Evolutionary conservation across 2,113 vertebrate species (phyloP).

Genomic region (Orycteropus afer): DNA sequence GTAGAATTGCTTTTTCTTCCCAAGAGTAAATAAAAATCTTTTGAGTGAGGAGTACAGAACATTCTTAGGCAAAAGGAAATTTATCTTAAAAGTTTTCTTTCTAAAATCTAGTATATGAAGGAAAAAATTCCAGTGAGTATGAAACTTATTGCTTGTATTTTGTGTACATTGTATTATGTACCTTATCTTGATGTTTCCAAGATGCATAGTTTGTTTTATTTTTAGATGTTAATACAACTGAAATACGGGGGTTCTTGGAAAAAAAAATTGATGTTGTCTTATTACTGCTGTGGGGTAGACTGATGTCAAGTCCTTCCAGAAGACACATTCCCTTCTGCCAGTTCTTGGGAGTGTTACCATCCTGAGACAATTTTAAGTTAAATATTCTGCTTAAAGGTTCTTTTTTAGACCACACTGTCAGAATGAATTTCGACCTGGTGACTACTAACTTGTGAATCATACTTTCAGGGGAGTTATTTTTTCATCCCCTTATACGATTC

Average conservation of each 20-base stretch:
- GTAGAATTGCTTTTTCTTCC: conserved; percentile 34
- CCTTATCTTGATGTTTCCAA: background rate
- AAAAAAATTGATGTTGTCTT: background rate
- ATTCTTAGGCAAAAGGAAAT: conserved; percentile 31
- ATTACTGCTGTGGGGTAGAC: background rate
- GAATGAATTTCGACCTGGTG: background rate
- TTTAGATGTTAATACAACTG: conserved; percentile 18
- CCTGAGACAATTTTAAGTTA: background rate
- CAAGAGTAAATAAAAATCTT: conserved; percentile 32
- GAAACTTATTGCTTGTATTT: conserved; percentile 18
- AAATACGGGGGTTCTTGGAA: background rate
- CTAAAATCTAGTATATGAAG: background rate
- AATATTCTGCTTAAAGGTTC: background rate
- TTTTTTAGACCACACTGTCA: background rate
- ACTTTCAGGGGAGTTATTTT: background rate
- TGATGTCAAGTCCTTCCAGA: background rate
- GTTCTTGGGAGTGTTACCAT: background rate
- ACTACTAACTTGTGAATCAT: background rate
- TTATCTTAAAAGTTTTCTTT: conserved; percentile 22
- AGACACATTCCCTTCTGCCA: background rate
- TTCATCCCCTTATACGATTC: background rate
- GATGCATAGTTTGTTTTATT: background rate
- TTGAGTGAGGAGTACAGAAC: background rate
- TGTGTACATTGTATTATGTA: background rate
- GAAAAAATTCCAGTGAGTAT: background rate